Evolutionary conservation across 2,797 vertebrate species (phyloP).

Genomic region (Gymnoscopelus microlampas): DNA sequence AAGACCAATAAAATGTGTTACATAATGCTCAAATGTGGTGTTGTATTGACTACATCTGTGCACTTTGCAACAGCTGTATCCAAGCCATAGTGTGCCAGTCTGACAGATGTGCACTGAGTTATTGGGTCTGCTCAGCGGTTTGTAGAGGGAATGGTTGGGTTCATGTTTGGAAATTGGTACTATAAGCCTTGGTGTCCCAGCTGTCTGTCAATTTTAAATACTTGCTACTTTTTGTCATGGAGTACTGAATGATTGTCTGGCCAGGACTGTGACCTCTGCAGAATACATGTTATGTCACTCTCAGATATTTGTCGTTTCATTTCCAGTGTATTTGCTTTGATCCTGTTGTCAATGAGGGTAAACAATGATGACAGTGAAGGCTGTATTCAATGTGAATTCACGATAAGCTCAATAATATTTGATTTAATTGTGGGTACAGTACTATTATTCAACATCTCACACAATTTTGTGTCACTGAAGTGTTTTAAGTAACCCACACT

Average conservation of each 20-base stretch:
- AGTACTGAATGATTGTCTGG: conserved; percentile 43
- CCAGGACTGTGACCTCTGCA: conserved; percentile 1
- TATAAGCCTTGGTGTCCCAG: conserved; percentile 56
- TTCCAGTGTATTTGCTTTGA: too few relatives aligned
- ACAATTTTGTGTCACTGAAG: too few relatives aligned
- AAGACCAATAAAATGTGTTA: neutral
- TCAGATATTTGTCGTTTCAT: too few relatives aligned
- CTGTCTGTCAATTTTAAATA: conserved; percentile 42
- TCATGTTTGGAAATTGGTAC: conserved; percentile 71
- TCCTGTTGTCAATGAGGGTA: too few relatives aligned
- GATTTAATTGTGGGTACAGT: too few relatives aligned
- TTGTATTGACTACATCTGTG: neutral
- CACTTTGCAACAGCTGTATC: conserved; percentile 9
- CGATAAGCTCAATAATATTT: too few relatives aligned
- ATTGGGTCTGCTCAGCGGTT: conserved; percentile 31
- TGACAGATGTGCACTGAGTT: conserved; percentile 60
- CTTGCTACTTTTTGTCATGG: conserved; percentile 31
- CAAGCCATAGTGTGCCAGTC: conserved; percentile 36
- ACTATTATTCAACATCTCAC: too few relatives aligned
- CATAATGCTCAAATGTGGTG: conserved; percentile 22
- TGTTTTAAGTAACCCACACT: too few relatives aligned
- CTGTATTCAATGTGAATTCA: too few relatives aligned
- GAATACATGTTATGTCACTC: too few relatives aligned
- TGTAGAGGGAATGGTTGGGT: conserved; percentile 32
- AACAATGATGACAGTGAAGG: too few relatives aligned